phyloP scores from a whole-genome alignment of 2,113 vertebrate genomes.

The Isurus oxyrinchus region DNA sequence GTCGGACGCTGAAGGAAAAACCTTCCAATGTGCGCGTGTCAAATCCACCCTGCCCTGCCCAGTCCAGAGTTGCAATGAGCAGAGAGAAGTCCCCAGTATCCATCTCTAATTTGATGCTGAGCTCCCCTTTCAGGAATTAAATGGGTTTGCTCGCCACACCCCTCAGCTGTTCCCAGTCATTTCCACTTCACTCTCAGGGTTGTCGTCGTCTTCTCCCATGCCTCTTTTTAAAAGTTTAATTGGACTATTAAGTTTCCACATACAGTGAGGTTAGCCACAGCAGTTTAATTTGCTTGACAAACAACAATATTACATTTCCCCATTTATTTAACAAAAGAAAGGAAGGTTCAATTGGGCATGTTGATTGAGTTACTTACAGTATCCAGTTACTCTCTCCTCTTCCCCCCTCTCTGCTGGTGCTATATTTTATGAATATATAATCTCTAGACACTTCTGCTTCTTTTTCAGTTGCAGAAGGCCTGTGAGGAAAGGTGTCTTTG shows the following conservation, averaged over 20 bases:
- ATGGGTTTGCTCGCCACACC: not conserved
- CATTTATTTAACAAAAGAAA: not conserved
- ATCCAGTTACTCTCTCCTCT: not conserved
- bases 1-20: too few relatives aligned
- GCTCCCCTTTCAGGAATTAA: not conserved
- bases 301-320: constrained; percentile 26
- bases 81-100: not conserved
- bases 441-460: not conserved
- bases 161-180: not conserved
- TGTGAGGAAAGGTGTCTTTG: not conserved
- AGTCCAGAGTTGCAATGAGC: too few relatives aligned
- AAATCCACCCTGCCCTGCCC: not conserved
- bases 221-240: not conserved
- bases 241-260: not conserved
- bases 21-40: not conserved
- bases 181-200: not conserved
- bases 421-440: not conserved
- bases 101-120: not conserved
- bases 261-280: not conserved
- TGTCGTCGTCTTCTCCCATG: too few relatives aligned
- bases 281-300: constrained; percentile 19
- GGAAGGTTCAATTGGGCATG: not conserved
- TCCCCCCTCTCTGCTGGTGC: not conserved
- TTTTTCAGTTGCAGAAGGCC: not conserved
- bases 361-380: not conserved